Percentiles rank a stretch among this genome's conserved stretches.
Conservation (phyloP, 2,113 vertebrate genomes). For the Labeo rohita region DNA sequence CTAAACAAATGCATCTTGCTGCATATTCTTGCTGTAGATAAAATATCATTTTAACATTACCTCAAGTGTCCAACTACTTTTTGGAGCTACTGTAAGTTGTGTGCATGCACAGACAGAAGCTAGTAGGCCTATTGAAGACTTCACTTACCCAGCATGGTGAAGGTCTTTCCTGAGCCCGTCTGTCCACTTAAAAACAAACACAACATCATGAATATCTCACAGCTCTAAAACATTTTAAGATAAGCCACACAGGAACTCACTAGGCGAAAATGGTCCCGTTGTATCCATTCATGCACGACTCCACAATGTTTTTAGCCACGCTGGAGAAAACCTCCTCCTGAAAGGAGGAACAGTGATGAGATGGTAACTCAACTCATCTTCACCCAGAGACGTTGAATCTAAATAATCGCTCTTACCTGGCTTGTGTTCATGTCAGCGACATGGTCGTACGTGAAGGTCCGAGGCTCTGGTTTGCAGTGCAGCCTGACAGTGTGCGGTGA, state of each 20-base stretch:
- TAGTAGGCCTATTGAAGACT: not conserved
- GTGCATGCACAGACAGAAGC: not conserved
- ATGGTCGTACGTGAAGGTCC: slow-evolving; percentile 91
- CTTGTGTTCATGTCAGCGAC: slow-evolving; percentile 89
- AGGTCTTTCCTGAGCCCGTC: slow-evolving; percentile 96
- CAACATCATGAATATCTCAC: too few species aligned
- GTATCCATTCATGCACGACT: slow-evolving; percentile 95
- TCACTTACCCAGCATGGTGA: slow-evolving; percentile 94
- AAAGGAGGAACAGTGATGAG: not conserved
- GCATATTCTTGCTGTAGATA: too few species aligned
- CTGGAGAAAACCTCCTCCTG: slow-evolving; percentile 92
- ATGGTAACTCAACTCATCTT: not conserved
- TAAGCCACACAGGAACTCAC: slow-evolving; percentile 78
- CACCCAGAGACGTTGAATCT: not conserved
- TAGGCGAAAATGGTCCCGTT: slow-evolving; percentile 99
- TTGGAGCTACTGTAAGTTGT: not conserved
- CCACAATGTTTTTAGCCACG: slow-evolving; percentile 92
- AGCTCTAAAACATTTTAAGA: not conserved
- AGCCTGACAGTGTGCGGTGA: slow-evolving; percentile 85
- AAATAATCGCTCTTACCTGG: slow-evolving; percentile 76
- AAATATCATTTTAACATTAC: too few species aligned
- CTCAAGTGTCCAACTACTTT: too few species aligned
- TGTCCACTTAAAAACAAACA: slow-evolving; percentile 81
- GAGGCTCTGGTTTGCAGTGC: slow-evolving; percentile 90
- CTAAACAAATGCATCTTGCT: too few species aligned